Base-by-base conservation (phyloP, 2,797 vertebrate species). In the Holocentrus rufus region DNA sequence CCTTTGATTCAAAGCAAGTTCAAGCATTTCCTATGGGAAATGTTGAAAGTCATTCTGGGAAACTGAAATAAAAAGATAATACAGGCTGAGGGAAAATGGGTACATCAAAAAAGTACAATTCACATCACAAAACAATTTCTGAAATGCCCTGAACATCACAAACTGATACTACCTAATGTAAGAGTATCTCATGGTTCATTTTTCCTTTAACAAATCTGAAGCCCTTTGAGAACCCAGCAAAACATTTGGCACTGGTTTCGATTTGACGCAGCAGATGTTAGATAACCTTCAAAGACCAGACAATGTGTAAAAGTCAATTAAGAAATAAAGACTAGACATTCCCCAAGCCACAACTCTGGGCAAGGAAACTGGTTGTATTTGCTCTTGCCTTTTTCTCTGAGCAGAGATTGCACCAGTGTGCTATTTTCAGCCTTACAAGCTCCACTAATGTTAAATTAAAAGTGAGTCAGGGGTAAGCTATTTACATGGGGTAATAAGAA, bases 341-440 rank as follows among this genome's bases (percentile, higher is more conserved):
- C 80, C 73, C 81, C 10, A 59, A 72, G 82, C 83, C 80, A 46
- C 77, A 79, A 69, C 69, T 76, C 61, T 27, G 46, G 46, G 55
- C 25, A 47, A 61, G 60, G 78, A 85, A 85, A 63, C 69, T 20
- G 56, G 44, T 67, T 25, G 63, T 39, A 54, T 74, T 84, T 69
- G 60, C 60, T 65, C 66, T 59, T 30, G 64, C 84, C 67, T 81
- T 30, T 22, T 25, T 53, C 74, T 11, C 15, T 50, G 9, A 64
- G 44, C 52, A 75, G 76, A 86, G 72, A 82, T 80, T 27, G 11
- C 22, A 80, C 59, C 55, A 55, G 76, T 68, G 71, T 64, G 65
- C 89, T 91, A 89, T 91, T 92, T 92, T 86, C 80, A 80, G 88
- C 67, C 20, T 83, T 78, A 82, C 81, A 76, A 87, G 74, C 79